Base-by-base conservation (phyloP, 2,888 invertebrate genomes). In the Drosophila flavopinicola region DNA sequence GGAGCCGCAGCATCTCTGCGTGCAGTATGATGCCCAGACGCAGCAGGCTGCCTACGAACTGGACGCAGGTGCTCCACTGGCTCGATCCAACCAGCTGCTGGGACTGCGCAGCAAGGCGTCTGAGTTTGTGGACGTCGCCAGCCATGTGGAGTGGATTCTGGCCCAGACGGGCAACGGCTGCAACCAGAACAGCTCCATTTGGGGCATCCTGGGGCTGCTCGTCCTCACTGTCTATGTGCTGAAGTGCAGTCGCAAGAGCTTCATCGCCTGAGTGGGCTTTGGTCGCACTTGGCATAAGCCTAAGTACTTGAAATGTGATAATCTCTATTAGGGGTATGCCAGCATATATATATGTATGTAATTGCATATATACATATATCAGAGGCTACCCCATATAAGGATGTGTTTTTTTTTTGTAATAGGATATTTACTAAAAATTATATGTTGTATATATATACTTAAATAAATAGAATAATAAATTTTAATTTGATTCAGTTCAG, bases 141-240 rank as follows among this genome's bases (percentile, higher is more conserved):
- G 41, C 1, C 78, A 87, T 44, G 61, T 75, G 35, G 58, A 73
- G 7, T 90, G 90, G 90, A 88, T 90, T 13, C 49, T 58, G 10
- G 41, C 54, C 0, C 52, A 78, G 23, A 75, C 85, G n/a, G 85
- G 78, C 0, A 78, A 88, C 48, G 87, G 85, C 6, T 47, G 37
- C 29, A 85, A 89, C 56, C 76, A 85, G 48, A 90, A 90, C 45
- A 87, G 89, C 57, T 84, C 85, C 15, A 30, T 90, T 3, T 90
- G 89, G 89, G 90, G 90, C 41, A 68, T 78, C 1, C 29, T 90
- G 4, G 88, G 83, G 0, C 71, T 90, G 13, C 11, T 89, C 13
- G 44, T 75, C 0, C 85, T 90, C 5, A 89, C 89, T 1, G 72
- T 60, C 38, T 83, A 83, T 27, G 86, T 89, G 10, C 51, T 88